A percentile compares a stretch with the other conserved stretches of the same genome.
phyloP scores from a whole-genome alignment of 2,888 invertebrate genomes.

The Cryptocheilus praepositus region DNA sequence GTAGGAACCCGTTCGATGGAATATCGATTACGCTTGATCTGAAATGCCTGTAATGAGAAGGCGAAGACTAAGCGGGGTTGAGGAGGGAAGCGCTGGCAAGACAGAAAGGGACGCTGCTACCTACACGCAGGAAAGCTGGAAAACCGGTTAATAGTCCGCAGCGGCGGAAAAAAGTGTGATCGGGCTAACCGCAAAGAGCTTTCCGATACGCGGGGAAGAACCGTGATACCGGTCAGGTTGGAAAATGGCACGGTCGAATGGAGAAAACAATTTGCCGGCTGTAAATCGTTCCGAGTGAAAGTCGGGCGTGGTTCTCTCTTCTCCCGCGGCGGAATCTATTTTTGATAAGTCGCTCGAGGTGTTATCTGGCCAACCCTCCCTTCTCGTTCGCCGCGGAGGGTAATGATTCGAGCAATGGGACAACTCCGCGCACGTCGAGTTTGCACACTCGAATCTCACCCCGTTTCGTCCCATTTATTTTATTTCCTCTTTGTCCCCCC shows the following conservation, averaged over 20 bases:
- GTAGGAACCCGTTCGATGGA: conserved; percentile 35
- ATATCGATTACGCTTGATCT: conserved; percentile 53
- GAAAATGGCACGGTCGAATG: conserved; percentile 22
- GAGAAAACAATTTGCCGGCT: conserved; percentile 51
- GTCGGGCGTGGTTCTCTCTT: conserved; percentile 23
- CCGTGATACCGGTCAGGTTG: conserved; percentile 8
- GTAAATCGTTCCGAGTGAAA: conserved; percentile 37
- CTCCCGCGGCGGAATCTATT: conserved; percentile 30
- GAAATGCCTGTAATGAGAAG: conserved; percentile 44
- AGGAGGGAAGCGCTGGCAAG: conserved; percentile 9
- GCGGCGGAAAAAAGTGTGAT: conserved; percentile 30
- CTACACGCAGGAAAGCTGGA: conserved; percentile 9
- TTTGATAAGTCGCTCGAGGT: conserved; percentile 7
- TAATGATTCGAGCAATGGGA: too few species aligned
- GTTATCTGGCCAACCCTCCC: too few species aligned
- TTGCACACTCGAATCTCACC: too few species aligned
- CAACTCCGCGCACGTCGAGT: too few species aligned
- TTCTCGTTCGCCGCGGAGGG: too few species aligned
- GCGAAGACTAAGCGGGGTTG: conserved; percentile 28
- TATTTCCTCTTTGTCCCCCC: too few species aligned
- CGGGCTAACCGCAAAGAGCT: conserved; percentile 50
- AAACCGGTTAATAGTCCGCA: conserved; percentile 38
- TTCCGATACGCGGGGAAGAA: conserved; percentile 43
- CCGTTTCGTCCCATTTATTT: too few species aligned
- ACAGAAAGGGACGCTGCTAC: background rate